Evolutionary conservation across 2,888 invertebrate genomes (phyloP).

Genomic region (Drosophila mimetica): DNA sequence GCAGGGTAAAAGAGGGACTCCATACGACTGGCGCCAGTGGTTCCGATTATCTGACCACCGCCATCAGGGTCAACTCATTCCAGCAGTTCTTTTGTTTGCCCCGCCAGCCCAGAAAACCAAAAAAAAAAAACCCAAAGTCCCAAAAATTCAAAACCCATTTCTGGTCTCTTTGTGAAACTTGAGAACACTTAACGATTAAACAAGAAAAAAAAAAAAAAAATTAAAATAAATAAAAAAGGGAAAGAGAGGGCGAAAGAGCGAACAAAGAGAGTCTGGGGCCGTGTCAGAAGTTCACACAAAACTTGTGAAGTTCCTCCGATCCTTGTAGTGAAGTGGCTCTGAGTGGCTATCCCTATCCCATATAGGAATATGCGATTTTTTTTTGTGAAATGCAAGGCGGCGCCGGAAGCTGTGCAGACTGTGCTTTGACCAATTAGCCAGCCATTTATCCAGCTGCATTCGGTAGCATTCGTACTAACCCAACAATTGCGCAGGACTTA

Average conservation of each 20-base stretch:
- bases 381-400: conserved; percentile 34
- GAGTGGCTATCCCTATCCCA: conserved; percentile 2
- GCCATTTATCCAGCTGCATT: conserved; percentile 21
- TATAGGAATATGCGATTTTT: conserved; percentile 5
- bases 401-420: conserved; percentile 66
- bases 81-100: conserved; percentile 39
- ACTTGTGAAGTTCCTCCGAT: conserved; percentile 62
- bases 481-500: conserved; percentile 5
- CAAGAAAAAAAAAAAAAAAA: not conserved
- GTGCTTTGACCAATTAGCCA: conserved; percentile 50
- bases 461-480: not conserved
- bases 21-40: conserved; percentile 40
- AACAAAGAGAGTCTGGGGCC: conserved; percentile 31
- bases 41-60: conserved; percentile 41
- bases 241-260: conserved; percentile 7
- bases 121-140: not conserved
- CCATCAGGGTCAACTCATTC: conserved; percentile 46
- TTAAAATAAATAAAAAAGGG: conserved; percentile 1
- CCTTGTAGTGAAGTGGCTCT: conserved; percentile 23
- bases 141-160: conserved; percentile 18
- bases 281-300: conserved; percentile 75
- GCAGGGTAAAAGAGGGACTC: not conserved
- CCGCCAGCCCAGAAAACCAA: not conserved
- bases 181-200: conserved; percentile 62
- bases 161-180: conserved; percentile 56